These are phyloP conservation scores for Himalopsyche kuldschensis DNA, from an alignment of 2,888 invertebrate species.

Conservation along the genomic window DNA sequence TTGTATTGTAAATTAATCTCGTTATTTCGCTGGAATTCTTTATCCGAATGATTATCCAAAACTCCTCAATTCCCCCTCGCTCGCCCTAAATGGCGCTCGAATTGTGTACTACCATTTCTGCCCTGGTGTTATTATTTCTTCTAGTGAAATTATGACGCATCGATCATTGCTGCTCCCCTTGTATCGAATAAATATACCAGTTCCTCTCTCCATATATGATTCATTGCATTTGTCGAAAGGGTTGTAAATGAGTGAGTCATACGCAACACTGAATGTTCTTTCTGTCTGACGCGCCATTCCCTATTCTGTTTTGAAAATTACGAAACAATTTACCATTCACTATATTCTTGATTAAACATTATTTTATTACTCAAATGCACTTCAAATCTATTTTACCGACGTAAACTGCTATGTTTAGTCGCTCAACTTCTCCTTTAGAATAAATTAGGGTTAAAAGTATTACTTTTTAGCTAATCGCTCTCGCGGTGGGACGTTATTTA, in stretches of 20 bases:
- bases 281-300: neutral
- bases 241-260: neutral
- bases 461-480: too few species aligned
- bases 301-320: neutral
- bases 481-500: too few species aligned
- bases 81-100: neutral
- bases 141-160: neutral
- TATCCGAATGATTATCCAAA: neutral
- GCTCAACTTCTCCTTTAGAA: too few species aligned
- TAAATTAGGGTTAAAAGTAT: too few species aligned
- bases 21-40: neutral
- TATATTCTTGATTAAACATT: too few species aligned
- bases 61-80: neutral
- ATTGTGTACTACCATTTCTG: neutral
- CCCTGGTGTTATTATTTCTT: neutral
- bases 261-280: too few species aligned
- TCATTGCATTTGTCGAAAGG: neutral
- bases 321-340: neutral
- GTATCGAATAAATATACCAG: neutral
- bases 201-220: neutral
- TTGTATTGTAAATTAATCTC: neutral
- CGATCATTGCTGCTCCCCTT: neutral
- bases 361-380: too few species aligned
- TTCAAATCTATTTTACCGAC: too few species aligned
- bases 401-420: too few species aligned